Conservation (phyloP, 30 jellyfish, hydroid and myxozoan species). For the Hydractinia echinata region DNA sequence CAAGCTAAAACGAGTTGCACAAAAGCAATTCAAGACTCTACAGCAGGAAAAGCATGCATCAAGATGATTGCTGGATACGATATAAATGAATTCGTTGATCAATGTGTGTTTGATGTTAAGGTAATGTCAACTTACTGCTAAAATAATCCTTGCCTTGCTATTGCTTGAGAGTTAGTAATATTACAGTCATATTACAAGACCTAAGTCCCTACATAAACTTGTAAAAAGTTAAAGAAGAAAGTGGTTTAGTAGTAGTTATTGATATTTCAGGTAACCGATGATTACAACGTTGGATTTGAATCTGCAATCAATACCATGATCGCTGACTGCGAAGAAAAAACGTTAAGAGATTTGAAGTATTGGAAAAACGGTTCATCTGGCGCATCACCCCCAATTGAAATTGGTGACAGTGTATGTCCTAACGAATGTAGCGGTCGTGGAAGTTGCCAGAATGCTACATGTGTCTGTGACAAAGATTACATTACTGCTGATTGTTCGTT, state of each 20-base stretch:
- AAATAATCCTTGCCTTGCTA: neutral
- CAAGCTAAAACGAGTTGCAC: constrained; percentile 37
- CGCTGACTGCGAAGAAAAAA: constrained; percentile 26
- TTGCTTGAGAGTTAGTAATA: neutral
- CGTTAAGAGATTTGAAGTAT: constrained; percentile 22
- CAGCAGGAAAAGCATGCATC: constrained; percentile 42
- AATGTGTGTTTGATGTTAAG: constrained; percentile 72
- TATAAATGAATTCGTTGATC: constrained; percentile 34
- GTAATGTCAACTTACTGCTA: constrained; percentile 40
- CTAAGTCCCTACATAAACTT: neutral
- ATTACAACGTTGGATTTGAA: constrained; percentile 10
- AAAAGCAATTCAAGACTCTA: constrained; percentile 34
- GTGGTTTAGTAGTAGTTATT: neutral
- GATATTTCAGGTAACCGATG: constrained; percentile 12
- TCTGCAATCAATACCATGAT: constrained; percentile 32
- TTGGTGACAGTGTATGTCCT: constrained; percentile 69
- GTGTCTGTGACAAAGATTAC: constrained; percentile 58
- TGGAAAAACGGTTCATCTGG: constrained; percentile 30
- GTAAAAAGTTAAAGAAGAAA: neutral
- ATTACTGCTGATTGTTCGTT: constrained; percentile 78
- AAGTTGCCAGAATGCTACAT: constrained; percentile 71
- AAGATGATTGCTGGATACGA: constrained; percentile 41
- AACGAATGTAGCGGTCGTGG: constrained; percentile 84
- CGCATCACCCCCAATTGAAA: constrained; percentile 54
- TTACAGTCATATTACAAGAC: neutral